phyloP scores from a whole-genome alignment of 2,888 invertebrate genomes.

The Chymomyza amoena region DNA sequence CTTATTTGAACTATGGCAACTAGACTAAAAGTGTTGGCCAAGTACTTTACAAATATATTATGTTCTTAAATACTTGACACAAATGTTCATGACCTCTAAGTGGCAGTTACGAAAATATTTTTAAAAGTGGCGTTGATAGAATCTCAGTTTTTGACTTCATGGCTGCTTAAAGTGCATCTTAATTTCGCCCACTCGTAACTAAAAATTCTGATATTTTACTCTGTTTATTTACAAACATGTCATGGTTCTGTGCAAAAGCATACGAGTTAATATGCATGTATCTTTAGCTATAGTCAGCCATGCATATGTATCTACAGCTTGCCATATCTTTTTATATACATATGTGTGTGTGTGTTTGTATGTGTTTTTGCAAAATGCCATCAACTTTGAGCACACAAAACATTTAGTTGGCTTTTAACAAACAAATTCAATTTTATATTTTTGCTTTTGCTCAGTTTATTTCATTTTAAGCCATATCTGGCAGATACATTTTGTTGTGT shows the following conservation, averaged over 20 bases:
- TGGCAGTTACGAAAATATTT: too few species aligned
- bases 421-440: not conserved
- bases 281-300: not conserved
- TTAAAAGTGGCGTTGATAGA: too few species aligned
- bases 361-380: not conserved
- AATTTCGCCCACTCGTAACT: not conserved
- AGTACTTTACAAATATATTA: not conserved
- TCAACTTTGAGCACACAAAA: conserved; percentile 5
- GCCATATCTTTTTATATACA: not conserved
- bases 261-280: not conserved
- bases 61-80: not conserved
- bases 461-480: not conserved
- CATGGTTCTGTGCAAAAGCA: conserved; percentile 52
- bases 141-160: too few species aligned
- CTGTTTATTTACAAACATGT: conserved; percentile 40
- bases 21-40: not conserved
- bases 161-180: not conserved
- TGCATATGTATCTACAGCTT: conserved; percentile 5
- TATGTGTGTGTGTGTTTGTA: not conserved
- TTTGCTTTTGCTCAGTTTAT: not conserved
- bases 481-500: not conserved
- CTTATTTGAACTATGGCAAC: not conserved
- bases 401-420: not conserved
- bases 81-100: not conserved
- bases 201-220: not conserved